Conservation (phyloP, 2,797 vertebrate species). For the Liparis tanakae region DNA sequence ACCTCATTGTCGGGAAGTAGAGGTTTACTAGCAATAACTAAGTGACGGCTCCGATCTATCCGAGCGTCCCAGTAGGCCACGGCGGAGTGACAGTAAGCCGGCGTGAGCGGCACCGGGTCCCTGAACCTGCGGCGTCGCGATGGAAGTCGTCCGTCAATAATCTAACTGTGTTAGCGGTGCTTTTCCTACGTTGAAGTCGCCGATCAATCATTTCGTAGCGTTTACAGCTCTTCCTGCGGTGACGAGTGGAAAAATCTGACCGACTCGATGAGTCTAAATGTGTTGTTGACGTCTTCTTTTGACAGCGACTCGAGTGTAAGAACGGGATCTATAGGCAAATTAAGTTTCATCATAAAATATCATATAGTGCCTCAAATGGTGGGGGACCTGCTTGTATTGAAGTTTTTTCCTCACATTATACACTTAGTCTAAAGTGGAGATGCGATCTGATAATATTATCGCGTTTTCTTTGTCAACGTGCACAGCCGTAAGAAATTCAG, state of each 20-base stretch:
- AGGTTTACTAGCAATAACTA: neutral
- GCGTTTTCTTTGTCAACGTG: neutral
- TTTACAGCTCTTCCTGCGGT: neutral
- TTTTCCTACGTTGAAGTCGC: neutral
- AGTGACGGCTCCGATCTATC: neutral
- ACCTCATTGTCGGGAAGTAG: neutral
- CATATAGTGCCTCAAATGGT: neutral
- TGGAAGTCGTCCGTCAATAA: neutral
- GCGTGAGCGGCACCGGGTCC: neutral
- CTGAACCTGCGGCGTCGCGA: neutral
- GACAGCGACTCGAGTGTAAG: neutral
- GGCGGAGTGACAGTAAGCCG: neutral
- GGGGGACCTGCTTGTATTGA: neutral
- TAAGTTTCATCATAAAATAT: conserved; percentile 9
- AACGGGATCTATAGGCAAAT: neutral
- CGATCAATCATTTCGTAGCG: neutral
- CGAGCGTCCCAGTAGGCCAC: neutral
- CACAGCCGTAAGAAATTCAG: neutral
- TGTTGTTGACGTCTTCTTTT: neutral
- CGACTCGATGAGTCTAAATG: neutral
- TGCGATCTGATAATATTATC: neutral
- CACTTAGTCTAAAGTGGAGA: neutral
- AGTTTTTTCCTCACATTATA: neutral
- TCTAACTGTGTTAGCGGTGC: neutral
- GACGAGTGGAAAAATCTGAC: neutral